Base-by-base conservation (phyloP, 2,113 vertebrate genomes). In the Brevimyrus niger region DNA sequence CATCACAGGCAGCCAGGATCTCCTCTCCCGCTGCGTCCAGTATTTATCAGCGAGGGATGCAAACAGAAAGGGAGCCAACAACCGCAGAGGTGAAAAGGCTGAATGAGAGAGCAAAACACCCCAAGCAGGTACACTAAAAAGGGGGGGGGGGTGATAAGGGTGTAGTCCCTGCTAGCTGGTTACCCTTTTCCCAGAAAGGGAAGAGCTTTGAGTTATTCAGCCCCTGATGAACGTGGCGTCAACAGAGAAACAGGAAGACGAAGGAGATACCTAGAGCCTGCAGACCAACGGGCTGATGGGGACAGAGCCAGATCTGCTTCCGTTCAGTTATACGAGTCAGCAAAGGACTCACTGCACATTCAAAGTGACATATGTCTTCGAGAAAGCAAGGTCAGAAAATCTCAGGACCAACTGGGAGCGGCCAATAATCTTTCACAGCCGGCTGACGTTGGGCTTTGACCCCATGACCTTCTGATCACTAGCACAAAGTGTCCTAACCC, bases 1-100 rank as follows among this genome's bases (percentile, higher is more conserved):
- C 88, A 84, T 92, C 89, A 92, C 89, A 50, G 86, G 86, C 8
- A 87, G 90, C 91, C 90, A 87, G 90, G 87, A 92, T 87, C 58
- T 84, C 46, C 48, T 38, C 84, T 61, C 89, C 89, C 65, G 88
- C 89, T 53, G 88, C 47, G 89, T 89, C 80, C 19, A 89, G 58
- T 61, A 91, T 76, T 91, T 83, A 87, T 38, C 15, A 48, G 5
- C 2, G 44, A 50, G 61, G 31, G 89, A 83, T 53, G n/a, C 69
- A 73, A 80, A 19, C 21, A 87, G 73, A 51, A 89, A 48, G 65
- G 76, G 51, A 83, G 89, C 19, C 58, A 44, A 1, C 15, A 27
- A 44, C 46, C 7, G 42, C 42, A 19, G 46, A 0, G 23, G 51
- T 55, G 85, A 53, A 31, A 35, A 3, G 23, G 23, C 44, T 50